Conservation (phyloP, 1,140 invertebrate genomes). For the Doryteuthis pealeii region DNA sequence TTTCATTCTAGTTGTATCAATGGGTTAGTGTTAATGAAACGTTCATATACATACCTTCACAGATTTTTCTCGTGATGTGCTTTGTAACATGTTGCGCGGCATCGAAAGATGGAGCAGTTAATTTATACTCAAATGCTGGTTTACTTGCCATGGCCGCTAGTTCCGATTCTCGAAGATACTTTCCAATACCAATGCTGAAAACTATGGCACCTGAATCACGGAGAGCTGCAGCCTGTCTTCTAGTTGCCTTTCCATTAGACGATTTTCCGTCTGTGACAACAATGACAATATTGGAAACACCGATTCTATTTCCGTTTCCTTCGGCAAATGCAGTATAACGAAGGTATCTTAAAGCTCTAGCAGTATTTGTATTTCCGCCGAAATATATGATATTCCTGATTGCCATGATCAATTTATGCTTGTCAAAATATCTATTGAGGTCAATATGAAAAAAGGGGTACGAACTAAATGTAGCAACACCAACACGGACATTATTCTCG, state of each 20-base stretch:
- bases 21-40: too few species aligned
- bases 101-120: too few species aligned
- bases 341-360: slow-evolving; percentile 13
- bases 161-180: slow-evolving; percentile 20
- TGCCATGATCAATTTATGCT: background rate
- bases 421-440: slow-evolving; percentile 13
- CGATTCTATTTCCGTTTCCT: slow-evolving; percentile 19
- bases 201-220: slow-evolving; percentile 30
- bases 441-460: slow-evolving; percentile 25
- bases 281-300: slow-evolving; percentile 18
- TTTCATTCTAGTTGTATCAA: too few species aligned
- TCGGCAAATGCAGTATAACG: slow-evolving; percentile 15
- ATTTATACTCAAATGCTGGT: slow-evolving; percentile 22
- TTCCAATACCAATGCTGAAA: slow-evolving; percentile 29
- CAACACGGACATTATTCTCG: background rate
- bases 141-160: slow-evolving; percentile 26
- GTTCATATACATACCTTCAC: too few species aligned
- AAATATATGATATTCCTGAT: slow-evolving; percentile 15
- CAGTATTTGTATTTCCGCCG: background rate
- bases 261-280: slow-evolving; percentile 25
- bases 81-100: slow-evolving; percentile 21
- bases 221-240: slow-evolving; percentile 19
- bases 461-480: slow-evolving; percentile 35
- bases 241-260: slow-evolving; percentile 27
- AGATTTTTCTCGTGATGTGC: slow-evolving; percentile 23